Evolutionary conservation across 2,113 vertebrate species (phyloP), one percentile per base, ranked within the genome.

Genomic region (Seriola dumerili): DNA sequence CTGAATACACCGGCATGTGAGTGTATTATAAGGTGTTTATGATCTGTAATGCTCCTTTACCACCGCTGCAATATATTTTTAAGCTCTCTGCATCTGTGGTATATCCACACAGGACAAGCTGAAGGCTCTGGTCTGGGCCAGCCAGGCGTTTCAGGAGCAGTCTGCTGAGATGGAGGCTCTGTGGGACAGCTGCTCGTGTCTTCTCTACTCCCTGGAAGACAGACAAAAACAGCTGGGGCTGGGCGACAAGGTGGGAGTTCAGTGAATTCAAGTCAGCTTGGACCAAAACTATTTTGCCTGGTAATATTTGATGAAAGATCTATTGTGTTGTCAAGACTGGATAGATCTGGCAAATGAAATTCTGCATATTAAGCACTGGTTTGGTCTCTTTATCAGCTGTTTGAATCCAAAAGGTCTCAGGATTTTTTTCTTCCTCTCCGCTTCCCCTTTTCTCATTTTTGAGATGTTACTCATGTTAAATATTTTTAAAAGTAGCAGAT

Each of bases 171-270:
- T 97, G 86, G 89, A 94, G 78, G 81, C 85, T 8, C 92, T 97
- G 69, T 98, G 97, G 97, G 91, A 95, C 85, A 90, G 63, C 76
- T 97, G 96, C 5, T 95, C 94, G 0, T 87, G 94, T 38, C 95
- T 82, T 59, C 95, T 98, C 78, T 97, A 95, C 91, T 98, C 97
- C 0, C 93, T 98, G 84, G 95, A 97, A 65, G 94, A 96, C 8
- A 86, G 78, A 50, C 96, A 96, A 80, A 97, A 96, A 63, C 97
- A 98, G 80, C 95, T 98, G 0, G 97, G 97, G 0, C 92, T 98
- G 17, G 95, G 97, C 0, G 89, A 95, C 42, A 95, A 97, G 95
- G 97, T 97, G 72, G 81, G 72, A n/a, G 29, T 42, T 79, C 36
- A 32, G 57, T 77, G 12, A 66, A 4, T 82, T 78, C 5, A 68